These are phyloP conservation scores for Apis dorsata DNA, from an alignment of 1,140 invertebrate species.

Conservation along the genomic window DNA sequence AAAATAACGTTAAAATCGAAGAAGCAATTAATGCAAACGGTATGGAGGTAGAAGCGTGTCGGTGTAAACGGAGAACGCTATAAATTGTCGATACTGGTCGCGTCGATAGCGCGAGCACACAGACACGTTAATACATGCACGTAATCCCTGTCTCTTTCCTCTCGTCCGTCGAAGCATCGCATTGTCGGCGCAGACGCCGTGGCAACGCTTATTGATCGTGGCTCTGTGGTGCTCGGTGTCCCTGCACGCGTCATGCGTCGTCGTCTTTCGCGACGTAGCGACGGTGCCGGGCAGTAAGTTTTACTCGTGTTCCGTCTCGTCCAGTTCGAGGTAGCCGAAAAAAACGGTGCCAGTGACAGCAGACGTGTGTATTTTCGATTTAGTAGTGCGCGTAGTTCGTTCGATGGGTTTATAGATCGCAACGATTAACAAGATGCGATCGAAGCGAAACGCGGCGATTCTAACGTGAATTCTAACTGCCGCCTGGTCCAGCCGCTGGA, in stretches of 20 bases:
- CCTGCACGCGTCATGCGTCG: conserved; percentile 54
- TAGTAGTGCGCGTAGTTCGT: neutral
- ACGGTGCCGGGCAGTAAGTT: conserved; percentile 47
- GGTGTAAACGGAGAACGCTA: neutral
- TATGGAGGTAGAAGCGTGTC: neutral
- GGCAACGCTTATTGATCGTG: conserved; percentile 56
- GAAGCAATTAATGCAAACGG: conserved; percentile 9
- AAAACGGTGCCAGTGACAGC: conserved; percentile 5
- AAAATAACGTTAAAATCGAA: neutral
- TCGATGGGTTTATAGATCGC: neutral
- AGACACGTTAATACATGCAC: neutral
- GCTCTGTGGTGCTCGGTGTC: conserved; percentile 39
- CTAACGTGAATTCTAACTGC: neutral
- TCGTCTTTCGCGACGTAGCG: conserved; percentile 55
- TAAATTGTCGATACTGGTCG: conserved; percentile 38
- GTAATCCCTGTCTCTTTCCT: conserved; percentile 8
- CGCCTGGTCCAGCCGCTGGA: conserved; percentile 26
- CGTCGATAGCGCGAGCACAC: conserved; percentile 29
- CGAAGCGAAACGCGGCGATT: neutral
- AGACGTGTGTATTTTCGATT: neutral
- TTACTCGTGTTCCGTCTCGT: conserved; percentile 9
- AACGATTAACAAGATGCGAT: neutral
- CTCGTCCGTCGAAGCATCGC: conserved; percentile 27
- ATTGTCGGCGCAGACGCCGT: conserved; percentile 51
- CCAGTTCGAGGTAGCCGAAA: conserved; percentile 19